Evolutionary conservation across 2,888 invertebrate genomes (phyloP).

Genomic region (Eupithecia tripunctaria): DNA sequence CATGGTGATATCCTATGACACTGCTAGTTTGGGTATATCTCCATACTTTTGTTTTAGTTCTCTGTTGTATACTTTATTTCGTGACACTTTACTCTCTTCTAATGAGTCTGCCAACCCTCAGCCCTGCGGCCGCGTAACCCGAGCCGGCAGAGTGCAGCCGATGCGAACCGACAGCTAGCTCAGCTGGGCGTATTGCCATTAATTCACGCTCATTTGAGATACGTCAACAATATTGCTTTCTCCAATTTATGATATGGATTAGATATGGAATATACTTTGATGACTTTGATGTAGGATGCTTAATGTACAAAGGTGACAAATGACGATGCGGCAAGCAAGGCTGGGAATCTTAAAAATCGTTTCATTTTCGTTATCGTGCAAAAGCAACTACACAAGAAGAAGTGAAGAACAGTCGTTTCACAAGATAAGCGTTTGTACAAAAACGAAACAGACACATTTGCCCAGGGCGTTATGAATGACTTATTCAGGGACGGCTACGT

Average conservation of each 20-base stretch:
- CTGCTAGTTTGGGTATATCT: too few species aligned
- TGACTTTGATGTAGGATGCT: background rate
- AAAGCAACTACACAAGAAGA: too few species aligned
- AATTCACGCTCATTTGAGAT: background rate
- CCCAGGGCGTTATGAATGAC: background rate
- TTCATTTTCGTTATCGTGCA: too few species aligned
- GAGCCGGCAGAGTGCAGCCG: constrained; percentile 2
- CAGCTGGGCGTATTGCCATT: constrained; percentile 6
- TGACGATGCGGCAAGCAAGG: background rate
- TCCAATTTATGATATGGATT: background rate
- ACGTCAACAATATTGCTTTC: background rate
- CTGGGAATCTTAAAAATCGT: too few species aligned
- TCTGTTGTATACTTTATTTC: too few species aligned
- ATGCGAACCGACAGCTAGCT: constrained; percentile 5
- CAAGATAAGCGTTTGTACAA: too few species aligned
- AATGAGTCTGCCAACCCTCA: background rate
- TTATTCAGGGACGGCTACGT: too few species aligned
- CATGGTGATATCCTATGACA: too few species aligned
- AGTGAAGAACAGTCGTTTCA: too few species aligned
- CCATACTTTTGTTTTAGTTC: too few species aligned
- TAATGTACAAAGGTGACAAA: background rate
- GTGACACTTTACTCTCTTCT: too few species aligned
- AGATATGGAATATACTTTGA: background rate
- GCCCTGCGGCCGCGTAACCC: constrained; percentile 3
- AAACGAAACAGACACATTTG: too few species aligned